Conservation (phyloP, 2,888 invertebrate species). For the Amphipyra tragopoginis region DNA sequence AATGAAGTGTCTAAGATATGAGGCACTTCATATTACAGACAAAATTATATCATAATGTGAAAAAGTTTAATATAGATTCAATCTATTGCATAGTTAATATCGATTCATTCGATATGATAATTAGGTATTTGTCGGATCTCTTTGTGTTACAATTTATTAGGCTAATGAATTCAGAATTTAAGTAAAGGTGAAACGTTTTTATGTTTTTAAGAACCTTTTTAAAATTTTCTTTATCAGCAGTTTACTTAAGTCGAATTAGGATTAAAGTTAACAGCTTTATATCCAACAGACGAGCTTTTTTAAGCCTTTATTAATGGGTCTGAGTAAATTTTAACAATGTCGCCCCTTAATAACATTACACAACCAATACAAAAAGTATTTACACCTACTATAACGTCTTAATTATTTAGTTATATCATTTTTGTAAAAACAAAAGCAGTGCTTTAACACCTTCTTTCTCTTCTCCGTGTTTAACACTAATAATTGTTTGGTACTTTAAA, state of each 20-base stretch:
- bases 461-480: too few species aligned
- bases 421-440: too few species aligned
- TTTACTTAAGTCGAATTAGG: too few species aligned
- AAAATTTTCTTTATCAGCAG: constrained; percentile 1
- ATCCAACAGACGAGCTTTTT: too few species aligned
- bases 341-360: too few species aligned
- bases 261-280: too few species aligned
- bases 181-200: constrained; percentile 31
- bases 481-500: not conserved
- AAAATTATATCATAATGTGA: constrained; percentile 6
- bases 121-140: constrained; percentile 37
- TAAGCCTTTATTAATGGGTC: too few species aligned
- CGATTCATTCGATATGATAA: constrained; percentile 41
- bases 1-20: constrained; percentile 28
- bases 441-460: too few species aligned
- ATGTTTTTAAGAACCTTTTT: constrained; percentile 17
- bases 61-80: constrained; percentile 23
- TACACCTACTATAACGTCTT: too few species aligned
- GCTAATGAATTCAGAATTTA: constrained; percentile 30
- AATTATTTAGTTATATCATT: too few species aligned
- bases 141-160: constrained; percentile 40
- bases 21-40: constrained; percentile 18
- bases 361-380: too few species aligned
- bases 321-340: too few species aligned
- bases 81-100: constrained; percentile 30